Evolutionary conservation across 1,140 invertebrate species (phyloP).

Genomic region (Drosophila rufa): DNA sequence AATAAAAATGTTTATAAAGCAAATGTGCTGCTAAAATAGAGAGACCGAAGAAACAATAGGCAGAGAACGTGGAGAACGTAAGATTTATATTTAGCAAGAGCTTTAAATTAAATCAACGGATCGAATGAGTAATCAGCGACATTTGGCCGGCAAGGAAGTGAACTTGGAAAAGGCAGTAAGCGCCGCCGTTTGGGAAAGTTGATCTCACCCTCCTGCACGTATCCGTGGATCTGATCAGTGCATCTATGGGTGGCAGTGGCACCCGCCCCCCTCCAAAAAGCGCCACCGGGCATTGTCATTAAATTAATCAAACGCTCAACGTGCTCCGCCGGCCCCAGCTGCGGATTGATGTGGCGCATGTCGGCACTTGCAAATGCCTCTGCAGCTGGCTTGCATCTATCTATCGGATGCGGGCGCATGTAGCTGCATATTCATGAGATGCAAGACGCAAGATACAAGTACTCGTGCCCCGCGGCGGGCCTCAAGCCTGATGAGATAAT

Average conservation of each 20-base stretch:
- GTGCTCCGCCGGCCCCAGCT: constrained; percentile 45
- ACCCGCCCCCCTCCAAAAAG: constrained; percentile 33
- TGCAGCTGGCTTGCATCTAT: constrained; percentile 49
- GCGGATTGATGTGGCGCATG: constrained; percentile 57
- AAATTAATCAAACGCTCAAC: constrained; percentile 79
- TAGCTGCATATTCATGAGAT: constrained; percentile 19
- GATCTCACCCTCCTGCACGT: constrained; percentile 33
- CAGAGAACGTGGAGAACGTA: constrained; percentile 28
- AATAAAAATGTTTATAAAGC: constrained; percentile 56
- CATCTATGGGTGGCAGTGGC: constrained; percentile 27
- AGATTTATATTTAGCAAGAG: constrained; percentile 32
- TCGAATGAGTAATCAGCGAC: constrained; percentile 29
- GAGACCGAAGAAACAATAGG: constrained; percentile 42
- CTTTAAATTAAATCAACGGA: constrained; percentile 23
- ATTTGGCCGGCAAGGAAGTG: constrained; percentile 8
- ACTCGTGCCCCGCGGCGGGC: constrained; percentile 47
- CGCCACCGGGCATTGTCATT: constrained; percentile 75
- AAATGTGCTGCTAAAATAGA: constrained; percentile 55
- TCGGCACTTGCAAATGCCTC: constrained; percentile 74
- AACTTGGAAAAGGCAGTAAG: constrained; percentile 4
- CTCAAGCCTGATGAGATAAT: constrained; percentile 69
- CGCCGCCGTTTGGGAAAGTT: constrained; percentile 30
- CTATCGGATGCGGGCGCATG: constrained; percentile 44
- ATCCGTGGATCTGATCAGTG: constrained; percentile 1
- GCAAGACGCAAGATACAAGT: constrained; percentile 8